Base-by-base conservation (phyloP, 2,888 invertebrate species). In the Limnephilus rhombicus region DNA sequence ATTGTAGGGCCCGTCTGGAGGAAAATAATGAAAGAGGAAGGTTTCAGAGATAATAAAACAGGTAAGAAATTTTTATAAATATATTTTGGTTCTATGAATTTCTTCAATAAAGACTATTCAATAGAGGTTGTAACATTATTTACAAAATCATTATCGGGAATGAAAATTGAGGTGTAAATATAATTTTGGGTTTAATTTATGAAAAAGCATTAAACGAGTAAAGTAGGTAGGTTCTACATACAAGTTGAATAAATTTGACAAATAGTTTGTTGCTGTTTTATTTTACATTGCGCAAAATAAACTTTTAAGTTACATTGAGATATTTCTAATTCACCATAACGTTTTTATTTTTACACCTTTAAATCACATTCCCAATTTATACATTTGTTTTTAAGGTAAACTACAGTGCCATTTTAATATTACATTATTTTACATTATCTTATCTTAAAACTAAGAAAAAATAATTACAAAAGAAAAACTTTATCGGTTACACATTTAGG, bases 41-140 rank as follows among this genome's bases (percentile, higher is more conserved):
- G 11, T 41, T 34, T 68, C 9, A 24, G 37, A 18, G n/a, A 86
- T 49, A 86, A 86, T 34, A 86, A 86, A 86, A 45, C 49, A 86
- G 11, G 49, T 86, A 53, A 68, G 68, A 92, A 89, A 90, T 93
- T 93, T 93, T 93, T 93, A 93, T 93, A 93, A 93, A 93, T 93
- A 93, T 93, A 93, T 93, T 93, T 93, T 93, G 93, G 93, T 93
- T 93, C 93, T 93, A 93, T 93, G 90, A 93, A 91, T 93, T 93
- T 91, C 91, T 92, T 93, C 93, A 91, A 92, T 93, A 92, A 93
- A 93, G 91, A 92, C 92, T 93, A 93, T 93, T 93, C 82, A 91
- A 83, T 90, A 92, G 91, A 92, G 93, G 92, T 91, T 91, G 89
- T 93, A 93, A 92, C 91, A 93, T 93, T 93, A 93, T 93, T 90